Evolutionary conservation across 2,113 vertebrate genomes (phyloP), one percentile per base, ranked within the genome.

Genomic region (Bucco capensis): DNA sequence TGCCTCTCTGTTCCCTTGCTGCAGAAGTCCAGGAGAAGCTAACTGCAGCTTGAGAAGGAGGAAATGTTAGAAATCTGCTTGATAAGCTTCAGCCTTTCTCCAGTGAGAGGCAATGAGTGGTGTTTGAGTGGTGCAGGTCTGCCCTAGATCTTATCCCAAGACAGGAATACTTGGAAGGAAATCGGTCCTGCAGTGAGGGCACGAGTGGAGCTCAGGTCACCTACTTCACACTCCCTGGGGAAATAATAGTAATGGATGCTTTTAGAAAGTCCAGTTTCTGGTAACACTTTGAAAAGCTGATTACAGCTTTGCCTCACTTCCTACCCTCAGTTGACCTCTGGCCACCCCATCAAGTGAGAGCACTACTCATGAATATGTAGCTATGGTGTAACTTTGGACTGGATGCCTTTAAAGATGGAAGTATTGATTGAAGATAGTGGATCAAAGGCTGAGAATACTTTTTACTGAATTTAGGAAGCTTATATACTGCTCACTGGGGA

Each of bases 401-500:
- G 12, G 12, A 27, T 86, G 44, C 69, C 77, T 92, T 95, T 90
- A 76, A 37, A 62, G 85, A 71, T 90, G 82, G 81, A 91, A 95
- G 86, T 86, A 94, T 58, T 64, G 89, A 80, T 38, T 86, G 82
- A 92, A 92, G 56, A 62, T 31, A 93, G 86, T 44, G 44, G 93
- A 96, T 93, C 71, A 96, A 79, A 96, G 78, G 58, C 78, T 81
- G 90, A 62, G 86, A 93, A 92, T 87, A 93, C 11, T 89, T 91
- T 95, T 95, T 66, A 73, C 69, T 62, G 84, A 95, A 92, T 86
- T 96, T 86, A 92, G 94, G 92, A 94, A 96, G 87, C 70, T 81
- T 92, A 74, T 94, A 89, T 96, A 94, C 86, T 93, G 61, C 74
- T 94, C 88, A 74, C 75, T 19, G 1, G 25, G 57, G 83, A 79